Evolutionary conservation across 2,797 vertebrate species (phyloP).

Genomic region (Perdix hodgsoniae): DNA sequence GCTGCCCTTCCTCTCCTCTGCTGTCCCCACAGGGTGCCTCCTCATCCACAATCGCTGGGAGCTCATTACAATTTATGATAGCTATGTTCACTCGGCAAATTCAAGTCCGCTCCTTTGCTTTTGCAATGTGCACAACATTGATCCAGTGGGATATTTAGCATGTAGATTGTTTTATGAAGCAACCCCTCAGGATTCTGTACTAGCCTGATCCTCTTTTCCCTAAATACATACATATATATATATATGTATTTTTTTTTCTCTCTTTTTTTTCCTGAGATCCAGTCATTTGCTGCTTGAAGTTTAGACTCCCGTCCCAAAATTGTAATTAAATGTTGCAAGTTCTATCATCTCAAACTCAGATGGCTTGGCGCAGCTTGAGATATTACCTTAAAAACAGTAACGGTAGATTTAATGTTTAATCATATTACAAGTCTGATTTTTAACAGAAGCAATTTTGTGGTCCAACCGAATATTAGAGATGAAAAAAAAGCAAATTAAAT

Average conservation of each 20-base stretch:
- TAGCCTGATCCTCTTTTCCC: neutral
- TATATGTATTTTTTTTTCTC: neutral
- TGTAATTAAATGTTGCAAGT: neutral
- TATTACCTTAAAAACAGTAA: neutral
- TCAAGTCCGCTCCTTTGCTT: neutral
- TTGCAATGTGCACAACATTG: fast-evolving
- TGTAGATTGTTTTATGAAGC: neutral
- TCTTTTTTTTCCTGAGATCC: neutral
- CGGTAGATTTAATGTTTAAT: neutral
- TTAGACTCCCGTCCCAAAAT: neutral
- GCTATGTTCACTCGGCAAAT: neutral
- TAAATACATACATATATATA: neutral
- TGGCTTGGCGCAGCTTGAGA: neutral
- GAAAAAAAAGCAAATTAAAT: neutral
- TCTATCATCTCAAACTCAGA: neutral
- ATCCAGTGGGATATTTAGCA: neutral
- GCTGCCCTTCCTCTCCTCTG: neutral
- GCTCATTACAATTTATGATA: neutral
- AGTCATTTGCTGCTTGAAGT: neutral
- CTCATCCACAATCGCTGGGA: neutral
- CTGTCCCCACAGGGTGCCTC: neutral
- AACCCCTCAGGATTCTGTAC: neutral
- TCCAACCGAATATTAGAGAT: neutral
- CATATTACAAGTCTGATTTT: neutral
- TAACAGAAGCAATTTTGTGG: neutral